Percentiles rank a stretch among this genome's conserved stretches.
These are phyloP conservation scores for Ciconia stormi DNA, from an alignment of 2,113 vertebrate genomes.

Conservation along the genomic window DNA sequence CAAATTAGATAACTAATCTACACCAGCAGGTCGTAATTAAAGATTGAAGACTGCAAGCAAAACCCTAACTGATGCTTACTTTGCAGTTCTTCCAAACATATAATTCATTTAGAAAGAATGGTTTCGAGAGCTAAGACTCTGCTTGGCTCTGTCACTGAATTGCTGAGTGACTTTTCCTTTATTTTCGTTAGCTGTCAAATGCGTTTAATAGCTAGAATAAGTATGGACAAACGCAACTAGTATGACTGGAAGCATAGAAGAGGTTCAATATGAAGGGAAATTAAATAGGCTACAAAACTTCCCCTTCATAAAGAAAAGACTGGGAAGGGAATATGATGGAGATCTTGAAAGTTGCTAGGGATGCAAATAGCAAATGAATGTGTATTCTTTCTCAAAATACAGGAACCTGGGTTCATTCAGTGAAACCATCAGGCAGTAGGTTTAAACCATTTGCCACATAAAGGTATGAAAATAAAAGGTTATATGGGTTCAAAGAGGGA, in stretches of 20 bases:
- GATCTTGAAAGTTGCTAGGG: neutral
- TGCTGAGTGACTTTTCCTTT: neutral
- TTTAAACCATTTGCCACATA: neutral
- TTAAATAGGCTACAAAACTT: neutral
- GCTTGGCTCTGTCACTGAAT: neutral
- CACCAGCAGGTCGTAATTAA: neutral
- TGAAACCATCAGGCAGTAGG: neutral
- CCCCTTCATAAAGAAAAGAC: neutral
- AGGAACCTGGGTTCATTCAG: neutral
- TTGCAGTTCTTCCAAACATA: neutral
- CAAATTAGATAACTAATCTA: neutral
- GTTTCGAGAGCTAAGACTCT: neutral
- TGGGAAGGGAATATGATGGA: neutral
- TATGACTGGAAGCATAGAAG: accelerated
- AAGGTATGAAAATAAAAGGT: neutral
- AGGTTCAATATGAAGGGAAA: neutral
- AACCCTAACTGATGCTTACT: neutral
- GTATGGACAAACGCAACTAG: neutral
- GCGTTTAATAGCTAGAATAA: neutral
- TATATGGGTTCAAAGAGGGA: neutral
- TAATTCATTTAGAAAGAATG: neutral
- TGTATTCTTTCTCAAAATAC: neutral
- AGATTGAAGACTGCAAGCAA: neutral
- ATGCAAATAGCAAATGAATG: neutral
- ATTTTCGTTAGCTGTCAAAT: neutral